A percentile compares a stretch with the other conserved stretches of the same genome.
phyloP scores from a whole-genome alignment of 2,113 vertebrate species.

The Vombatus ursinus region DNA sequence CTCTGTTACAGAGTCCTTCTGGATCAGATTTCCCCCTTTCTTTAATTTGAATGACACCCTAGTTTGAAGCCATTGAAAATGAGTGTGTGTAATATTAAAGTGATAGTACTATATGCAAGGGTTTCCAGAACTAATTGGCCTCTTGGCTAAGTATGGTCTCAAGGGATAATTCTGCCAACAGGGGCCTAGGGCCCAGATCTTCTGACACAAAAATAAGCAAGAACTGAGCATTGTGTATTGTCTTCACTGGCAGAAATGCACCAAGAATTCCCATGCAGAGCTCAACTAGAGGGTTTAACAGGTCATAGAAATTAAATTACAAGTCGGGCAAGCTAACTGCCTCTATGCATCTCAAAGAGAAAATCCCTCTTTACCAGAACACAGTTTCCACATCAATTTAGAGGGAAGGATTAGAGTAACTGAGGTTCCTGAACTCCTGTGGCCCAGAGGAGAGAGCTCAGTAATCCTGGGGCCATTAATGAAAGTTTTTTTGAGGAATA shows the following conservation, averaged over 20 bases:
- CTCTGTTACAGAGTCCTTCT: neutral
- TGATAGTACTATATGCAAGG: fast-evolving
- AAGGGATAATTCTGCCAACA: neutral
- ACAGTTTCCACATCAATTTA: slow-evolving; percentile 13
- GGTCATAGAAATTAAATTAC: slow-evolving; percentile 40
- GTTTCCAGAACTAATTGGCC: neutral
- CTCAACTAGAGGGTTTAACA: slow-evolving; percentile 5
- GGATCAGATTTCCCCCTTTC: neutral
- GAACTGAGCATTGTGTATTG: neutral
- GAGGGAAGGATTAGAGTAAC: slow-evolving; percentile 18
- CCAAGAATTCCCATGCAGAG: neutral
- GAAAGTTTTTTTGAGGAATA: neutral
- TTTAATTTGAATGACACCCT: neutral
- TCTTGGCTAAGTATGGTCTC: neutral
- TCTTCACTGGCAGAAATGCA: neutral
- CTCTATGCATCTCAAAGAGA: neutral
- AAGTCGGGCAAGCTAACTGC: slow-evolving; percentile 11
- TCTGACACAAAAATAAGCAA: neutral
- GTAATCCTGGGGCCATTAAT: neutral
- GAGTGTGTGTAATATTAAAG: neutral
- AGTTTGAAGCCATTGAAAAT: neutral
- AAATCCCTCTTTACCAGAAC: slow-evolving; percentile 53
- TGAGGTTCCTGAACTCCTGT: slow-evolving; percentile 22
- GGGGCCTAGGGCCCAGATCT: fast-evolving
- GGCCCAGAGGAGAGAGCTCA: neutral